Evolutionary conservation across 2,888 invertebrate genomes (phyloP).

Genomic region (Flabesymbios commensalis): DNA sequence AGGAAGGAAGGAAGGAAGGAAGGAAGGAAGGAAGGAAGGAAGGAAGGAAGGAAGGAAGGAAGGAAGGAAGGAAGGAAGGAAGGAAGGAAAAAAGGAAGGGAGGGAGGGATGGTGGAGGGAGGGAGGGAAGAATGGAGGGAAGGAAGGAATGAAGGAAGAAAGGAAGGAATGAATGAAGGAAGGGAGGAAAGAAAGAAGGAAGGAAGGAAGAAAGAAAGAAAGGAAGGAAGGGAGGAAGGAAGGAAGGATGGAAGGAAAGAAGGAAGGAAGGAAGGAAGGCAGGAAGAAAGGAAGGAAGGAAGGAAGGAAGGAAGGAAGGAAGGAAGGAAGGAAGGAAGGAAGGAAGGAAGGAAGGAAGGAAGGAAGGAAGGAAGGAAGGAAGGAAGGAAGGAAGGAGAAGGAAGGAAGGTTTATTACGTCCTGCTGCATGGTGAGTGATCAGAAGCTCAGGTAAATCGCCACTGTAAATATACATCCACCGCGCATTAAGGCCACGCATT

Average conservation of each 20-base stretch:
- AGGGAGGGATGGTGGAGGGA: neutral
- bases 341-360: neutral
- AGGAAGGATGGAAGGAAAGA: no score
- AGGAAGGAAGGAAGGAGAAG: neutral
- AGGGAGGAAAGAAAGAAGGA: neutral
- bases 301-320: neutral
- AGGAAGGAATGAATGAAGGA: neutral
- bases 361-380: neutral
- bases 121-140: neutral
- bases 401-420: no score
- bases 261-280: neutral
- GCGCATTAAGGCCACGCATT: no score
- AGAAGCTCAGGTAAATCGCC: no score
- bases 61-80: neutral
- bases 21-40: neutral
- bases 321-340: neutral
- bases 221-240: neutral
- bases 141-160: neutral
- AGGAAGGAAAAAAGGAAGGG: neutral
- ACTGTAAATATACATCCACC: no score
- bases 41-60: neutral
- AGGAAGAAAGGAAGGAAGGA: neutral
- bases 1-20: neutral
- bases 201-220: neutral
- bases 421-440: no score